Base-by-base conservation (phyloP, 1,140 invertebrate genomes). In the Calycopis cecrops region DNA sequence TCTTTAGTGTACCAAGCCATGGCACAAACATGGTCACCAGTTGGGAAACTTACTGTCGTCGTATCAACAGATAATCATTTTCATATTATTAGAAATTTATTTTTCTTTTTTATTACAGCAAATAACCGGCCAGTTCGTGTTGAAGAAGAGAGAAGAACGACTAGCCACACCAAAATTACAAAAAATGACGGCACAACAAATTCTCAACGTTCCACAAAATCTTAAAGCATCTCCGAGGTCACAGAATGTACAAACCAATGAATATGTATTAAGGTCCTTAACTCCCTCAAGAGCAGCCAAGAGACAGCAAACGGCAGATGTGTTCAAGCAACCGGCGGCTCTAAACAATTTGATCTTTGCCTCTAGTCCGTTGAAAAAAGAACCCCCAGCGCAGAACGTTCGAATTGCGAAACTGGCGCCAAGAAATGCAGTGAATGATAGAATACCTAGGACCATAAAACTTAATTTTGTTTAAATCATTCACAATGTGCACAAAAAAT, bases 381-480 rank as follows among this genome's bases (percentile, higher is more conserved):
- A 49, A 44, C 8, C 21, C 1, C 40, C 18, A 9, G 37, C 34
- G 37, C 33, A 37, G 38, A 57, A 57, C 18, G 21, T 57, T 34
- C 18, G 28, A 42, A 38, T 57, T 42, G 42, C 50, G 0, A 34
- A 44, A 17, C 17, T 44, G 16, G 12, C 40, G 40, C 40, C 40
- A 12, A 44, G 17, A 44, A 44, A 44, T 44, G 16, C 6, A 7
- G 40, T 17, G 12, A 44, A 44, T 16, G 40, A 44, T 14, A 44
- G 16, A 16, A 44, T 44, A 16, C 16, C 40, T 1, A 16, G 40
- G 0, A 16, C 12, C 16, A 9, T 44, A 4, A 44, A 44, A 12
- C 12, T 44, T 16, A 37, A 44, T 16, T 44, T 44, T 16, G 40
- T 44, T 9, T 17, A 17, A 14, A 14, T 16, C 16, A 44, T 10